A percentile compares a stretch with the other conserved stretches of the same genome.
Evolutionary conservation across 2,888 invertebrate species (phyloP).

Genomic region (Pseudanteris insignis): DNA sequence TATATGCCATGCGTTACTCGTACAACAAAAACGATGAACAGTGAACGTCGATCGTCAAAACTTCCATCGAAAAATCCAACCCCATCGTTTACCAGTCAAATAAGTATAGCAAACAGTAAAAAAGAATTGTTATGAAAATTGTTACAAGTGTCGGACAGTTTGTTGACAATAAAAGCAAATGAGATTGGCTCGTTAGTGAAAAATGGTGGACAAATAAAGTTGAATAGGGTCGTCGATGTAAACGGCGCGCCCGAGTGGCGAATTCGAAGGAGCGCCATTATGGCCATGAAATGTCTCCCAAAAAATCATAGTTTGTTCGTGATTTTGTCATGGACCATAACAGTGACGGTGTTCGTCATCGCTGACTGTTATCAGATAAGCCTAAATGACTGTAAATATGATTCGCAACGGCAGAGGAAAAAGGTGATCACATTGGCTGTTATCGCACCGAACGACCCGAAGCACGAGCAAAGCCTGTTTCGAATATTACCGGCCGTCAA

Average conservation of each 20-base stretch:
- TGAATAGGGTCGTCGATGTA: too few species aligned
- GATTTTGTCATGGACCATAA: conserved; percentile 19
- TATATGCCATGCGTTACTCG: too few species aligned
- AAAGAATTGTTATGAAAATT: too few species aligned
- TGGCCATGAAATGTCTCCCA: conserved; percentile 11
- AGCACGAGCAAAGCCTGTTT: conserved; percentile 72
- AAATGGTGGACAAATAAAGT: too few species aligned
- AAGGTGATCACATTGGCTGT: conserved; percentile 73
- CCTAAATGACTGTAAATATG: neutral
- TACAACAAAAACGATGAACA: too few species aligned
- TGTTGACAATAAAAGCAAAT: too few species aligned
- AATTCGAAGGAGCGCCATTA: conserved; percentile 6
- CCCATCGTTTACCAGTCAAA: too few species aligned
- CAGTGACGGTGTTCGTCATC: conserved; percentile 8
- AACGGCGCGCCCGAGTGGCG: neutral
- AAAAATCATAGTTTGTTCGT: conserved; percentile 13
- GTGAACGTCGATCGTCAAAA: too few species aligned
- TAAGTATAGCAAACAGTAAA: too few species aligned
- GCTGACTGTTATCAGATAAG: conserved; percentile 14
- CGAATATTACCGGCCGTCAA: conserved; percentile 78
- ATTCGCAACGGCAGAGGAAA: conserved; percentile 8
- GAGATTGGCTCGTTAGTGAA: too few species aligned
- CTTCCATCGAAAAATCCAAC: too few species aligned
- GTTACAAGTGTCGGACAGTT: too few species aligned
- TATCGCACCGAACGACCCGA: conserved; percentile 72